Evolutionary conservation across 2,888 invertebrate species (phyloP).

Genomic region (Octodonta nipae): DNA sequence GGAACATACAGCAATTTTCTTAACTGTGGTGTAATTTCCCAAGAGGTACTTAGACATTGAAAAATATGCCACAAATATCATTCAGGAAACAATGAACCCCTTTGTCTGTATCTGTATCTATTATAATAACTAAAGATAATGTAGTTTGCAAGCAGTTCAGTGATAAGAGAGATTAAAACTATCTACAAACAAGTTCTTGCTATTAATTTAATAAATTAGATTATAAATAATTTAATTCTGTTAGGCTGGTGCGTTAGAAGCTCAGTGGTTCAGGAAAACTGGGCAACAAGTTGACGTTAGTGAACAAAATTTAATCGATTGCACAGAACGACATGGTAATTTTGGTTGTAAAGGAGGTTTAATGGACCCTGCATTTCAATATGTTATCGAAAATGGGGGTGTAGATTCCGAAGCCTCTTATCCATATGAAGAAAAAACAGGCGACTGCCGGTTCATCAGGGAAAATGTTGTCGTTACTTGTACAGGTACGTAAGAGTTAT

Average conservation of each 20-base stretch:
- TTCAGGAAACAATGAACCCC: too few species aligned
- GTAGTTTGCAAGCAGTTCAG: too few species aligned
- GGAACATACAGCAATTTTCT: too few species aligned
- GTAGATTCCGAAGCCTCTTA: constrained; percentile 43
- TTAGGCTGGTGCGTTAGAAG: constrained; percentile 45
- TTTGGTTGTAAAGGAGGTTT: constrained; percentile 42
- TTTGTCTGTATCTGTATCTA: too few species aligned
- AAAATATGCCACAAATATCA: too few species aligned
- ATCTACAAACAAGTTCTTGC: too few species aligned
- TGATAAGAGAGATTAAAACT: too few species aligned
- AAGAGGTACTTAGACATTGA: too few species aligned
- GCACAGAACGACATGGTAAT: constrained; percentile 38
- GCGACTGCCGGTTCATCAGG: constrained; percentile 19
- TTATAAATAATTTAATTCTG: too few species aligned
- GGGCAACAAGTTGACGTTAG: constrained; percentile 40
- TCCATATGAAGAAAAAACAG: constrained; percentile 34
- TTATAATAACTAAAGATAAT: too few species aligned
- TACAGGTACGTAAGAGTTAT: constrained; percentile 24
- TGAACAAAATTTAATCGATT: constrained; percentile 45
- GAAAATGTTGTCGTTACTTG: constrained; percentile 20
- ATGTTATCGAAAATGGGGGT: constrained; percentile 38
- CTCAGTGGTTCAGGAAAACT: constrained; percentile 40
- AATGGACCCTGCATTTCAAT: constrained; percentile 40
- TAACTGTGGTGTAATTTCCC: too few species aligned
- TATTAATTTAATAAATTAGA: too few species aligned